Conservation (phyloP, 2,113 vertebrate genomes). For the Garra rufa region DNA sequence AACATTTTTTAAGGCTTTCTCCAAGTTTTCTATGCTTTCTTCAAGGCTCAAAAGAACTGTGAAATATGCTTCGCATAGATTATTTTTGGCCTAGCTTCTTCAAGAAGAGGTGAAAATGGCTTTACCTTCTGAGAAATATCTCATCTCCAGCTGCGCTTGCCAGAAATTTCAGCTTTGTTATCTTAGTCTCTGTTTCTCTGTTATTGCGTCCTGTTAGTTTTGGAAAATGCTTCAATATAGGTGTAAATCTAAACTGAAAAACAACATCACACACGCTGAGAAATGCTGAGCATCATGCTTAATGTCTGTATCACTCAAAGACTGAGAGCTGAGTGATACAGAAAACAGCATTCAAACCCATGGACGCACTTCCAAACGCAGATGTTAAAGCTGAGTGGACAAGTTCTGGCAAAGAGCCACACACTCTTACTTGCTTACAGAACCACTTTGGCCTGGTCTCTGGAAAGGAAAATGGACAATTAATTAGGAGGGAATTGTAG, state of each 20-base stretch:
- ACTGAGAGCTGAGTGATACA: slow-evolving; percentile 2
- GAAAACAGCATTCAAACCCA: background rate
- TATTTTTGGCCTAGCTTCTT: slow-evolving; percentile 64
- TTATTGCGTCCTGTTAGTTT: slow-evolving; percentile 41
- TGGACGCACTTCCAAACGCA: slow-evolving; percentile 7
- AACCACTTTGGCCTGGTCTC: slow-evolving; percentile 12
- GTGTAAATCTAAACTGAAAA: slow-evolving; percentile 51
- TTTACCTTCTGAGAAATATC: slow-evolving; percentile 69
- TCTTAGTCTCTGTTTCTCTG: slow-evolving; percentile 57
- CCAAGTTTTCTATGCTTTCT: slow-evolving; percentile 24
- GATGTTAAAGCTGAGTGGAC: slow-evolving; percentile 26
- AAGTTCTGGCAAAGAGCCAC: slow-evolving; percentile 14
- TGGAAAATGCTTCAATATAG: slow-evolving; percentile 41
- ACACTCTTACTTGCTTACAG: slow-evolving; percentile 23
- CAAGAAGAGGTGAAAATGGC: slow-evolving; percentile 71
- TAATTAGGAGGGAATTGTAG: slow-evolving; percentile 42
- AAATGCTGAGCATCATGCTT: slow-evolving; percentile 13
- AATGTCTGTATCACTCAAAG: background rate
- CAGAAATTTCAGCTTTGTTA: slow-evolving; percentile 57
- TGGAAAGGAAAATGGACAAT: slow-evolving; percentile 51
- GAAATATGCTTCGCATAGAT: slow-evolving; percentile 53
- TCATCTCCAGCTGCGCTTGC: slow-evolving; percentile 41
- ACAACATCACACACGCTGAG: slow-evolving; percentile 31
- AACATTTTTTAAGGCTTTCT: background rate
- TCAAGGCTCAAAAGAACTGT: slow-evolving; percentile 37